Evolutionary conservation across 2,797 vertebrate genomes (phyloP), one percentile per base, ranked within the genome.

Genomic region (Gymnothorax javanicus): DNA sequence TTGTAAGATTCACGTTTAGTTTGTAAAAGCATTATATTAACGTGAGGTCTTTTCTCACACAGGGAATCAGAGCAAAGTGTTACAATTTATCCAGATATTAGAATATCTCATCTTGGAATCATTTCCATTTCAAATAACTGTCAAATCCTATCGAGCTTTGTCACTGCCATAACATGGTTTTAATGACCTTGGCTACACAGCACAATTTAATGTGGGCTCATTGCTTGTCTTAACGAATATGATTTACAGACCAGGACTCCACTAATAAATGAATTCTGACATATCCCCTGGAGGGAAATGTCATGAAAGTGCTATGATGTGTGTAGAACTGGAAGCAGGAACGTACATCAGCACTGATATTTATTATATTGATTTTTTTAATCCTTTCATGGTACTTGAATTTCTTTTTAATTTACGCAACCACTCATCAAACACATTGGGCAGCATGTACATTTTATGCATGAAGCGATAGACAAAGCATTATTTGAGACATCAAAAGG

Each of bases 71-170:
- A 77, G 52, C 73, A 7, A 52, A 50, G 15, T 77, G 33, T 50
- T 15, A 77, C 43, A 11, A 77, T 77, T 77, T 77, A 77, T 77
- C 52, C 5, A 33, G 69, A 73, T 11, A 77, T 77, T 20, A 54
- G 25, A 54, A 54, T 23, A 20, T n/a, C 50, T 81, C n/a, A 20
- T 81, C 20, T 20, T 56, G 77, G 77, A 81, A 56, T 56, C 4
- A 56, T 81, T 56, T 81, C 77, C 7, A 56, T 81, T 81, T 81
- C 23, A 54, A 81, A 81, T 81, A 33, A 81, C 7, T 81, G 50
- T 56, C 77, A 54, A 56, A 81, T 56, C 33, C 33, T 20, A 33
- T 17, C 52, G 33, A 77, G 73, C 20, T 12, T 56, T 33, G 52
- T 56, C 50, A 56, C 73, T 77, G 73, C 43, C 73, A 77, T 75